A percentile compares a stretch with the other conserved stretches of the same genome.
Conservation (phyloP, 2,113 vertebrate genomes). For the Sinocyclocheilus anshuiensis region DNA sequence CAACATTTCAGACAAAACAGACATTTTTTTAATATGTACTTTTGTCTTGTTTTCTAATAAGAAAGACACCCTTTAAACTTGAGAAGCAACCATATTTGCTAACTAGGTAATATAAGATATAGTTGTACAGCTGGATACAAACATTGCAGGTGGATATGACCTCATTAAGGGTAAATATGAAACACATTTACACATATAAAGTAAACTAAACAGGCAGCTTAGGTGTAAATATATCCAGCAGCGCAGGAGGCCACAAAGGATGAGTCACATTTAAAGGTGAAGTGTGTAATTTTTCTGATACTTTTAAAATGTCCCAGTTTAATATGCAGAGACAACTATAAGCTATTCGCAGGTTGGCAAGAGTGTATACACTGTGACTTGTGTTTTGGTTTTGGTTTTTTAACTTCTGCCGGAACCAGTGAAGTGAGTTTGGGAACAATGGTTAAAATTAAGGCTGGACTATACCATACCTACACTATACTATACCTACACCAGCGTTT, state of each 20-base stretch:
- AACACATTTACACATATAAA: not conserved
- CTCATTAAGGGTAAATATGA: not conserved
- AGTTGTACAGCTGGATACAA: not conserved
- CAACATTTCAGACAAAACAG: too few relatives aligned
- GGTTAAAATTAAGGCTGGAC: too few relatives aligned
- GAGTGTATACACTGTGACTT: too few relatives aligned
- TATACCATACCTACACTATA: too few relatives aligned
- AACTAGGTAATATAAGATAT: not conserved
- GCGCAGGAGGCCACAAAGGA: not conserved
- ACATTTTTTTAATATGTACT: too few relatives aligned
- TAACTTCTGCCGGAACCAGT: too few relatives aligned
- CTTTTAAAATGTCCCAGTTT: not conserved
- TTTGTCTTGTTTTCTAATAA: too few relatives aligned
- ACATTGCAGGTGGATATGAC: not conserved
- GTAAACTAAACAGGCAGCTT: not conserved
- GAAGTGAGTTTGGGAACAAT: too few relatives aligned
- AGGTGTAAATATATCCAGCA: not conserved
- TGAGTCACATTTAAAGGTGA: not conserved
- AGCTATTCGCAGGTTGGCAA: not conserved
- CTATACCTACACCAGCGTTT: too few relatives aligned
- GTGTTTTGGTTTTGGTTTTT: too few relatives aligned
- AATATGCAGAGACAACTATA: not conserved
- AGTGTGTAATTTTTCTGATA: not conserved
- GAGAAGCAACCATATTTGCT: too few relatives aligned
- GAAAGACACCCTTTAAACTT: too few relatives aligned